These are phyloP conservation scores for Drosophila funebris DNA, from an alignment of 1,140 invertebrate genomes.

Conservation along the genomic window DNA sequence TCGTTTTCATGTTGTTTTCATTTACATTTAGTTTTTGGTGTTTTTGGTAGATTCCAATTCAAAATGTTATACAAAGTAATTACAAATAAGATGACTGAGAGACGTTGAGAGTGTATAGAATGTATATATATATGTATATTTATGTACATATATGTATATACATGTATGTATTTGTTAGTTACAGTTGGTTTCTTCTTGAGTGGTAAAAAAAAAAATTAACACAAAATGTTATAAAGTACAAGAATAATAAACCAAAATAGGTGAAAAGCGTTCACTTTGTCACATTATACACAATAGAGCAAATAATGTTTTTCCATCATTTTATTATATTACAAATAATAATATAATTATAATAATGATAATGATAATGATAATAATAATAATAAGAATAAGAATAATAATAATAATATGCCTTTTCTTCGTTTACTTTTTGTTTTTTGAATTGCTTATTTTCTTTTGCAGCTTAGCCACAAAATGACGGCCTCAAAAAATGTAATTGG, in stretches of 20 bases:
- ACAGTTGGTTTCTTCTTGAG: slow-evolving; percentile 8
- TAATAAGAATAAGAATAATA: slow-evolving; percentile 20
- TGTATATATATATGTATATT: slow-evolving; percentile 24
- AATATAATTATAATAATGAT: slow-evolving; percentile 17
- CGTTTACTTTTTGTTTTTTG: slow-evolving; percentile 21
- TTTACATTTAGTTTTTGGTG: slow-evolving; percentile 50
- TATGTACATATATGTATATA: slow-evolving; percentile 20
- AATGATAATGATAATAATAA: slow-evolving; percentile 31
- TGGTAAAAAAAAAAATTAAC: slow-evolving; percentile 24
- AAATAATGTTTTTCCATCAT: slow-evolving; percentile 14
- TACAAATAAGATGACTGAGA: slow-evolving; percentile 32
- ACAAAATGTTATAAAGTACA: slow-evolving; percentile 36
- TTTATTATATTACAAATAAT: slow-evolving; percentile 20
- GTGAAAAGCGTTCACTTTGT: slow-evolving; percentile 66
- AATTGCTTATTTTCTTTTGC: slow-evolving; percentile 33
- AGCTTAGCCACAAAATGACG: slow-evolving; percentile 44
- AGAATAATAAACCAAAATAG: slow-evolving; percentile 40
- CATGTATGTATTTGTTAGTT: slow-evolving; percentile 27
- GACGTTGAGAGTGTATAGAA: slow-evolving; percentile 38
- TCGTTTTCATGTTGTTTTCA: slow-evolving; percentile 1
- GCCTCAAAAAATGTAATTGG: slow-evolving; percentile 30
- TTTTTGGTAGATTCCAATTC: slow-evolving; percentile 28
- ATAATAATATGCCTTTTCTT: slow-evolving; percentile 44
- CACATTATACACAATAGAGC: slow-evolving; percentile 50
- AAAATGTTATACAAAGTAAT: slow-evolving; percentile 34